Conservation (phyloP, 2,113 vertebrate genomes). For the Bambusicola thoracicus region DNA sequence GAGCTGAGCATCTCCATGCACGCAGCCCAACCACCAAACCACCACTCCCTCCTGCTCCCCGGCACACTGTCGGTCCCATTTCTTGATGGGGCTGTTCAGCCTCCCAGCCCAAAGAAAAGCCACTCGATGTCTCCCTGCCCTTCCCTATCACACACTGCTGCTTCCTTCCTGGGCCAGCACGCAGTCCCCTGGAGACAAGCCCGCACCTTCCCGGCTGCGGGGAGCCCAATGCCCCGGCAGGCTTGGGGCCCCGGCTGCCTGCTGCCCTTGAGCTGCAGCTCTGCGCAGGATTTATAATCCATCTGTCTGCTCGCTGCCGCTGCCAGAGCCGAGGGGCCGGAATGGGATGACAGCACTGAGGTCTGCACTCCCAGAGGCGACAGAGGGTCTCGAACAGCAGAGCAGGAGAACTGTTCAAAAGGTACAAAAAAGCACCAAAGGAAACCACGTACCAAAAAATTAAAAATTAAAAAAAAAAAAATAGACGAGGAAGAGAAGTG, state of each 20-base stretch:
- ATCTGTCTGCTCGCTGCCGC: neutral
- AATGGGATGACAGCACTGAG: neutral
- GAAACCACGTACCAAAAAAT: too few species aligned
- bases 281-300: neutral
- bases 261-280: neutral
- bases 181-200: neutral
- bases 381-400: neutral
- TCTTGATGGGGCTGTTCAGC: neutral
- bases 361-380: neutral
- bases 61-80: neutral
- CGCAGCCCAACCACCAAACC: neutral
- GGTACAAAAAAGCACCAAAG: neutral
- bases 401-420: neutral
- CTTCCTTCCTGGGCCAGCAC: neutral
- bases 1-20: neutral
- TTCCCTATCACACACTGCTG: neutral
- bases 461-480: neutral
- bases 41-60: neutral
- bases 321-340: neutral
- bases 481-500: neutral
- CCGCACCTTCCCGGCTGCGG: neutral
- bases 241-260: neutral
- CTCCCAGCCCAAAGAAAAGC: neutral
- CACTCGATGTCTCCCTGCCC: neutral
- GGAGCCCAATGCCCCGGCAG: neutral